Percentiles rank a stretch among this genome's conserved stretches.
Conservation (phyloP, 2,113 vertebrate species). For the Pygoscelis adeliae region DNA sequence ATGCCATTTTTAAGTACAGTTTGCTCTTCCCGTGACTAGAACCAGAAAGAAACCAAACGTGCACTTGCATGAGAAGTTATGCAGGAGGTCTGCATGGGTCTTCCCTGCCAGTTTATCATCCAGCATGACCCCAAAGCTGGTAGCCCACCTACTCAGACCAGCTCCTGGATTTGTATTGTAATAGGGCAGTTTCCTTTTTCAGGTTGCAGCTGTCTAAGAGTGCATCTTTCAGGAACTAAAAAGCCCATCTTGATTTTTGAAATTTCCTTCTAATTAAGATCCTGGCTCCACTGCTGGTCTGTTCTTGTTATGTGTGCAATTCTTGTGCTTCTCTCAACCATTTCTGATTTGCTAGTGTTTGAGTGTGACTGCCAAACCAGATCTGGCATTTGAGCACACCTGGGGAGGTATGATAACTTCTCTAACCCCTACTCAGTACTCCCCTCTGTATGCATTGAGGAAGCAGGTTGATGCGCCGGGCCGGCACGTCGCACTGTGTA, state of each 20-base stretch:
- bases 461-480: not conserved
- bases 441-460: not conserved
- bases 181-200: not conserved
- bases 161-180: not conserved
- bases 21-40: not conserved
- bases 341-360: not conserved
- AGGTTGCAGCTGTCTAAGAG: not conserved
- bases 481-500: fast-evolving
- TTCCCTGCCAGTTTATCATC: not conserved
- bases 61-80: not conserved
- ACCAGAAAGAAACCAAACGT: not conserved
- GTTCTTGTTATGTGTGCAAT: fast-evolving
- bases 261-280: not conserved
- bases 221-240: not conserved
- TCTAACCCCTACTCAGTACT: not conserved
- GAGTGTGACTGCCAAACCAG: not conserved
- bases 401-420: not conserved
- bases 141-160: not conserved
- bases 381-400: not conserved
- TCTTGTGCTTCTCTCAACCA: not conserved
- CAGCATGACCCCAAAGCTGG: not conserved
- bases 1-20: not conserved
- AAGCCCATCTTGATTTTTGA: not conserved
- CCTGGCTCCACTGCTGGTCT: not conserved
- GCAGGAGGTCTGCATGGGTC: not conserved